Evolutionary conservation across 1,140 invertebrate species (phyloP), one percentile per base, ranked within the genome.

Genomic region (Platorchestia sp.): DNA sequence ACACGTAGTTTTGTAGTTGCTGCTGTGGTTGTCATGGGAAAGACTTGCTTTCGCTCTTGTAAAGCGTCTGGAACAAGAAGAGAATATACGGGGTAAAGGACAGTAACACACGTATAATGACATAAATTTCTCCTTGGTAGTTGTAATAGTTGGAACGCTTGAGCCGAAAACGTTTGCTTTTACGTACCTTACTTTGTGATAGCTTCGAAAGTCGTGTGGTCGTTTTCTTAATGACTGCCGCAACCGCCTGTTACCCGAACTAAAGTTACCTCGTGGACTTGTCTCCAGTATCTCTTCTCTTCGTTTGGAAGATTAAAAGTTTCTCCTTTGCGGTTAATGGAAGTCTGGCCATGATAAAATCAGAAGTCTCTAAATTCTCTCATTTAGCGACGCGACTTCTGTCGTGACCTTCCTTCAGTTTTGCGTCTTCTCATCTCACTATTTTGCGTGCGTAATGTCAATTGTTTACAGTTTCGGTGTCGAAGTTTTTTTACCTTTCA

Each of bases 291-390:
- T 89, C 87, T 89, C 87, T 89, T 89, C 87, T 89, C 87, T 42
- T 41, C 43, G 87, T 41, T 44, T 44, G n/a, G 87, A 89, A 89
- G 87, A 89, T 42, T 89, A 89, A 89, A 89, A 89, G 87, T 89
- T 89, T 89, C 87, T 89, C 87, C 87, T 89, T 89, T 44, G 87
- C 87, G 87, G 87, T 89, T 89, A 89, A 89, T 44, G 87, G 87
- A 89, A 89, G 87, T 89, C 87, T 89, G 41, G n/a, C 41, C 27
- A 41, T 89, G 87, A 89, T 89, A 89, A 89, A 41, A 89, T 89
- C 87, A 44, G 87, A 44, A 89, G 41, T 89, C n/a, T 44, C 87
- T 42, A 42, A 89, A 89, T 89, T 89, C 87, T 41, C 87, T 89
- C 87, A 89, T 89, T 89, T 89, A 89, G 27, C 42, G 87, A 89